These are phyloP conservation scores for Zingel zingel DNA, from an alignment of 2,113 vertebrate species.

Conservation along the genomic window DNA sequence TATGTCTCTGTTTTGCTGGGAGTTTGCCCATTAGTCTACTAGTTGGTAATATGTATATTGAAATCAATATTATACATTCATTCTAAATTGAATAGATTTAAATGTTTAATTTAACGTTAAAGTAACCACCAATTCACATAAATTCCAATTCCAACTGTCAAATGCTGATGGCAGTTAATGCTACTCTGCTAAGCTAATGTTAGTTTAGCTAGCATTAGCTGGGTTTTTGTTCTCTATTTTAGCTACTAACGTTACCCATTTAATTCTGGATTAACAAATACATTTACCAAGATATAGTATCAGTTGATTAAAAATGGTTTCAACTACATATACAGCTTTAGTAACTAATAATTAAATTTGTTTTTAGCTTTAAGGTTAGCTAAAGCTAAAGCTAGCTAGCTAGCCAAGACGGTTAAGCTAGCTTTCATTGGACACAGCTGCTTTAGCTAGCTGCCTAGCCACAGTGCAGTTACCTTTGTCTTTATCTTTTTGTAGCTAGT, in stretches of 20 bases:
- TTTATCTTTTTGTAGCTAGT: background rate
- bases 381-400: background rate
- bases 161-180: background rate
- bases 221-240: background rate
- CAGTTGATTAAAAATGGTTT: background rate
- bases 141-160: too few relatives aligned
- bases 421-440: background rate
- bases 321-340: background rate
- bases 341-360: background rate
- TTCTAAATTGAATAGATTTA: background rate
- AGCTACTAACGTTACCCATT: background rate
- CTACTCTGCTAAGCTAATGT: background rate
- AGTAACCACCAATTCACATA: too few relatives aligned
- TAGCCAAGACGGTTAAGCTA: background rate
- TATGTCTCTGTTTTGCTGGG: background rate
- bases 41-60: background rate
- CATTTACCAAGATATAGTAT: background rate
- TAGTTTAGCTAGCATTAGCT: background rate
- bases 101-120: background rate
- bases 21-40: background rate
- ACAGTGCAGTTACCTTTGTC: background rate
- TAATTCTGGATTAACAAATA: background rate
- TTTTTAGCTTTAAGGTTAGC: background rate
- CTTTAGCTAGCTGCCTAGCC: background rate
- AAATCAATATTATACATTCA: background rate